phyloP scores from a whole-genome alignment of 2,797 vertebrate genomes.

The Hippoglossus hippoglossus region DNA sequence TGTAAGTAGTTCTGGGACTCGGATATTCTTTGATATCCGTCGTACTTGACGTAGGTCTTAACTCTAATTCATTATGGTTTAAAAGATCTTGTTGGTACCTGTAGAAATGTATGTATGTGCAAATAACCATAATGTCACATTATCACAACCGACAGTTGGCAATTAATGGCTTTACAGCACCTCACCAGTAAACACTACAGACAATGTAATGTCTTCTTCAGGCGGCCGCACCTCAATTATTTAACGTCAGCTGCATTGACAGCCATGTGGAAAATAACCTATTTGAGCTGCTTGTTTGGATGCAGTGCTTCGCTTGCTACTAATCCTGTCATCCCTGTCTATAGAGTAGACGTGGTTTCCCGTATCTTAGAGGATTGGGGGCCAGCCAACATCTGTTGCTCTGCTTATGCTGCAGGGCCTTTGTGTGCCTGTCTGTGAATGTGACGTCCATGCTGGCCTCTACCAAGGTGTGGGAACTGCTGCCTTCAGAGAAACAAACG shows the following conservation, averaged over 20 bases:
- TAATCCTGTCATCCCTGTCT: constrained; percentile 63
- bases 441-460: constrained; percentile 41
- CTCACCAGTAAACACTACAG: constrained; percentile 41
- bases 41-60: too few species aligned
- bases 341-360: constrained; percentile 60
- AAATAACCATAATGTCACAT: constrained; percentile 40
- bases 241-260: constrained; percentile 57
- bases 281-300: constrained; percentile 54
- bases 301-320: constrained; percentile 37
- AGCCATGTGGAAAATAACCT: constrained; percentile 58
- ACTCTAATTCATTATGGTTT: too few species aligned
- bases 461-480: constrained; percentile 29
- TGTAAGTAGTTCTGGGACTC: too few species aligned
- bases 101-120: not conserved
- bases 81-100: too few species aligned
- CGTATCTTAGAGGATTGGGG: constrained; percentile 63
- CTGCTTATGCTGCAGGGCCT: constrained; percentile 54
- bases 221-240: constrained; percentile 56
- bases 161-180: constrained; percentile 59
- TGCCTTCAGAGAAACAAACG: not conserved
- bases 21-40: too few species aligned
- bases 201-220: constrained; percentile 57
- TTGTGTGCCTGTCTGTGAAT: constrained; percentile 42
- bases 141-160: constrained; percentile 57
- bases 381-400: constrained; percentile 64